A percentile compares a stretch with the other conserved stretches of the same genome.
phyloP scores from a whole-genome alignment of 2,888 invertebrate genomes.

The Leptinotarsa tumamoca region DNA sequence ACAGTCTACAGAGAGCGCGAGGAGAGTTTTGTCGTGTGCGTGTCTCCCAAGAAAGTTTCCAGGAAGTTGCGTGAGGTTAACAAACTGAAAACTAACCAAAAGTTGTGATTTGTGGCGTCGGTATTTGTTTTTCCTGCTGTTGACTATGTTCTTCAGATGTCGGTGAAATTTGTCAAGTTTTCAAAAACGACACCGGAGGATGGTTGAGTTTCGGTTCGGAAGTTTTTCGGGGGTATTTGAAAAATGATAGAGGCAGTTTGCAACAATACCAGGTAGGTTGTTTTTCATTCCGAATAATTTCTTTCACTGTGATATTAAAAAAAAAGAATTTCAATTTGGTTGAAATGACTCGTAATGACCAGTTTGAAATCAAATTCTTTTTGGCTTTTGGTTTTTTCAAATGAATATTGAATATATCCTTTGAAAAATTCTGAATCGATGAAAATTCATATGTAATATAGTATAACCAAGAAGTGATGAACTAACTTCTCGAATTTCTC shows the following conservation, averaged over 20 bases:
- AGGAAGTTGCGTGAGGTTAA: constrained; percentile 16
- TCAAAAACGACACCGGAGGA: neutral
- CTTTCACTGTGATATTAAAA: neutral
- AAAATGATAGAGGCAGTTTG: constrained; percentile 48
- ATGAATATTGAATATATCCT: too few relatives aligned
- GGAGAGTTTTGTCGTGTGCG: constrained; percentile 20
- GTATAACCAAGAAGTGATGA: too few relatives aligned
- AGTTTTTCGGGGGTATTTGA: constrained; percentile 30
- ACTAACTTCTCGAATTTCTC: too few relatives aligned
- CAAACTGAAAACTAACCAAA: constrained; percentile 24
- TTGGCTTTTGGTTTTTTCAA: too few relatives aligned
- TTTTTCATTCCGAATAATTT: constrained; percentile 10
- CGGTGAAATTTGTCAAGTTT: constrained; percentile 32
- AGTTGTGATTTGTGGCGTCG: constrained; percentile 26
- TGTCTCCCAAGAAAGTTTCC: constrained; percentile 14
- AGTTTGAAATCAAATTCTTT: too few relatives aligned
- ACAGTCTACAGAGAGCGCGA: constrained; percentile 36
- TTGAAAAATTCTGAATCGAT: too few relatives aligned
- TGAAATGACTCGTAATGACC: too few relatives aligned
- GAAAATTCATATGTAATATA: too few relatives aligned
- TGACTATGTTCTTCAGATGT: constrained; percentile 27
- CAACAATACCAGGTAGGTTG: constrained; percentile 42
- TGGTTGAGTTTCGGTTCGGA: constrained; percentile 13
- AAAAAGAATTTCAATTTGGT: too few relatives aligned
- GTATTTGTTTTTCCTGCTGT: constrained; percentile 24